Base-by-base conservation (phyloP, 53 echinoderm and acorn worm species). In the Actinopyga echinites region DNA sequence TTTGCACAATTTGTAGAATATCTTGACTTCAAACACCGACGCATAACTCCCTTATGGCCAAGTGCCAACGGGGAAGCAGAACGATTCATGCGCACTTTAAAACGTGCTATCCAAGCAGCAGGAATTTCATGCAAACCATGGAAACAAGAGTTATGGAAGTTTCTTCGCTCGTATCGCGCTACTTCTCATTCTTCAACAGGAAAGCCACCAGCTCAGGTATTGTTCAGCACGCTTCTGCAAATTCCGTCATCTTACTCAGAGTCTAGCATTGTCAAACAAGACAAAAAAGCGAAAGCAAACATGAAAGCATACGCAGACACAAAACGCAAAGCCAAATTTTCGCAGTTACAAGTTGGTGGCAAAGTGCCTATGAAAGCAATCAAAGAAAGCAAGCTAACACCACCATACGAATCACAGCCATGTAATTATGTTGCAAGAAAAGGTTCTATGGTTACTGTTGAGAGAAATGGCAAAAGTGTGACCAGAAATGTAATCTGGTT, bases 41-140 rank as follows among this genome's bases (percentile, higher is more conserved):
- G 55, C 30, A 71, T 84, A 8, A 71, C 57, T 6, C 84, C 71
- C 23, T 57, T 69, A 22, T 71, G 73, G 71, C 84, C 84, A 33
- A 40, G n/a, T n/a, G n/a, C n/a, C n/a, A n/a, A n/a, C n/a, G n/a
- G n/a, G n/a, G n/a, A n/a, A n/a, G n/a, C n/a, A 19, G 69, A 81
- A 56, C 36, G 69, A 40, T 81, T 80, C 33, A 80, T 81, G 87
- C 31, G 44, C 21, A 68, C 66, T 24, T 23, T 87, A 2, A 57
- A 81, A 43, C 80, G 81, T 67, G 35, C 52, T 8, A 25, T 65
- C 33, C 66, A 26, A 17, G 21, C 57, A n/a, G 68, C 80, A 22
- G n/a, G 19, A 2, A 67, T 78, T 25, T 42, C 80, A 53, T 2
- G 25, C 8, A 65, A 66, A n/a, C 12, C 31, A 7, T 66, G 69